Base-by-base conservation (phyloP, 2,797 vertebrate genomes). In the Phalanger gymnotis region DNA sequence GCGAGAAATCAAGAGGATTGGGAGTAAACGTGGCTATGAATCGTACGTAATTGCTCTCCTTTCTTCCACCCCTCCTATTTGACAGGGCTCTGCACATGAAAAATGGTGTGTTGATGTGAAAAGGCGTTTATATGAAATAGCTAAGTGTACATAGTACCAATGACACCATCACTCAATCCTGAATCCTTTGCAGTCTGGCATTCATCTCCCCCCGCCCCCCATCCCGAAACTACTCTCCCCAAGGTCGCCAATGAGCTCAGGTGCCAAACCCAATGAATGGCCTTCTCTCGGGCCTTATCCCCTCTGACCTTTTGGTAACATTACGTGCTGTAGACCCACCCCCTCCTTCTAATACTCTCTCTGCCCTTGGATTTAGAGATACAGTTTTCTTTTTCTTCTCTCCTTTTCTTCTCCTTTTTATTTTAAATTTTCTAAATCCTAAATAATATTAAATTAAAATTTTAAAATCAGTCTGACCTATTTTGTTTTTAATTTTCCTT, bases 21-120 rank as follows among this genome's bases (percentile, higher is more conserved):
- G n/a, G 53, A 93, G 73, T 47, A n/a, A 47, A 11, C 25, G 19
- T 34, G 28, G 25, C 31, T 4, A 51, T 6, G 53, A 90, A 5
- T 40, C 61, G 53, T 16, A 58, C 31, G 34, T n/a, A 30, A 53
- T 40, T 61, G 91, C 92, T 91, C 51, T 90, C 66, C 53, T 53
- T 16, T 31, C 90, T 27, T 92, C 47, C 25, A 16, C 2, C 2
- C 27, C 3, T 95, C 89, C 52, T 54, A 56, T 95, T 3, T 87
- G 73, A 87, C 73, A 87, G 16, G 73, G 3, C 73, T 87, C 22
- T 87, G 40, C 40, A 47, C 40, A 81, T 47, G 73, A 81, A 81
- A 81, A 81, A 81, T 81, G 73, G 73, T 47, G 40, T 93, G 55
- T 81, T 27, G 57, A 91, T 96, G 81, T 47, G 28, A 57, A 91